Conservation (phyloP, 2,797 vertebrate genomes). For the Alauda arvensis region DNA sequence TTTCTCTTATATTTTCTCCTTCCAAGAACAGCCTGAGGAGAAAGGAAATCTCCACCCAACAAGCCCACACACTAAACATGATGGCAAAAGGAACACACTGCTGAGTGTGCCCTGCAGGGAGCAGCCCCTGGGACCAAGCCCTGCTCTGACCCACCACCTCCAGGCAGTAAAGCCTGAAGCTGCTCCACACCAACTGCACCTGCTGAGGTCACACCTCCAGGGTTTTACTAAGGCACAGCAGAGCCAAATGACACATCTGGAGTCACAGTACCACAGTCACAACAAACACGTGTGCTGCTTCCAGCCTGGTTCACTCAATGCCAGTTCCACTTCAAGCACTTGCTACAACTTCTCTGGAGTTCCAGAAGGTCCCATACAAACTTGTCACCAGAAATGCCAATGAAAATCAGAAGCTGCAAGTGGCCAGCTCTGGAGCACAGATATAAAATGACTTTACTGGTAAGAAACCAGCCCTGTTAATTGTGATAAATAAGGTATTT, state of each 20-base stretch:
- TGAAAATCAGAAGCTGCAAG: neutral
- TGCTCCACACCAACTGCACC: neutral
- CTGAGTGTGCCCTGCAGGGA: neutral
- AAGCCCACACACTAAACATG: neutral
- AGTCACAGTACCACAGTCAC: neutral
- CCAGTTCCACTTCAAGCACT: neutral
- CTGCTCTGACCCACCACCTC: neutral
- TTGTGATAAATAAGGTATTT: neutral
- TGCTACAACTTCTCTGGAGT: neutral
- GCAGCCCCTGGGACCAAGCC: neutral
- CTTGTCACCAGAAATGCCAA: neutral
- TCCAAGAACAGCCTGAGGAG: neutral
- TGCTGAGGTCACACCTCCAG: neutral
- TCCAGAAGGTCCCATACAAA: neutral
- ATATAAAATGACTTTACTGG: neutral
- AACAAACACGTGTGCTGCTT: neutral
- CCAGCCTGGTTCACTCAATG: neutral
- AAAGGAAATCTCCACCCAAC: neutral
- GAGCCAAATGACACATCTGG: neutral
- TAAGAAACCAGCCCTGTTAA: neutral
- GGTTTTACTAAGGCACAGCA: neutral
- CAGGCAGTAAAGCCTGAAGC: neutral
- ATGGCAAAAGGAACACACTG: neutral
- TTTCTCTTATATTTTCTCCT: neutral
- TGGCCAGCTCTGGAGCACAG: neutral